phyloP scores from a whole-genome alignment of 2,888 invertebrate genomes.

The Meliscaeva auricollis region DNA sequence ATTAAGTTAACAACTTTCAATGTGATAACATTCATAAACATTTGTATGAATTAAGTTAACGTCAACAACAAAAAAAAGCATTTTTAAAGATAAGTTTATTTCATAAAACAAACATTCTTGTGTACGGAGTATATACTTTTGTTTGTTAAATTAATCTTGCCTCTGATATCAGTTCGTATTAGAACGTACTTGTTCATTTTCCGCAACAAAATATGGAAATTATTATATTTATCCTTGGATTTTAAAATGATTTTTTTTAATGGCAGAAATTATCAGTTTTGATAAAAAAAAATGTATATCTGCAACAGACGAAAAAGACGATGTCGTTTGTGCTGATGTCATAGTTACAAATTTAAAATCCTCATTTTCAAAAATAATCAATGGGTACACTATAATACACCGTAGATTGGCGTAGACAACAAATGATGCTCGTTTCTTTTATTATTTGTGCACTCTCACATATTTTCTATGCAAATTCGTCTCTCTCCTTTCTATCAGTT shows the following conservation, averaged over 20 bases:
- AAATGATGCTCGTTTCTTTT: not conserved
- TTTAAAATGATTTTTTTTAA: not conserved
- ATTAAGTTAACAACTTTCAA: not conserved
- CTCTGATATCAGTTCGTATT: conserved; percentile 8
- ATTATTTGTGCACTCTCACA: conserved; percentile 20
- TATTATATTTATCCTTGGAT: not conserved
- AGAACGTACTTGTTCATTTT: not conserved
- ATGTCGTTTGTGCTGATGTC: not conserved
- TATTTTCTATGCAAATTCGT: conserved; percentile 19
- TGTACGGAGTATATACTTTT: not conserved
- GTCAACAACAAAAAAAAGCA: not conserved
- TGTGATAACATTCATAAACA: not conserved
- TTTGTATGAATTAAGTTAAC: not conserved
- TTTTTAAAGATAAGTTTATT: conserved; percentile 1
- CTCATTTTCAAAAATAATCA: conserved; percentile 8
- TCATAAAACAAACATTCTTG: not conserved
- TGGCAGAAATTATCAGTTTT: conserved; percentile 4
- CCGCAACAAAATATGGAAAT: not conserved
- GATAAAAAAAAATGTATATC: conserved; percentile 1
- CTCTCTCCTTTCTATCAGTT: not conserved
- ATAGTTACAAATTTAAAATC: not conserved
- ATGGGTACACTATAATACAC: conserved; percentile 14
- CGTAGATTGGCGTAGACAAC: not conserved
- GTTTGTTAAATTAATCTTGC: conserved; percentile 2
- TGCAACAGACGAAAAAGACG: not conserved